phyloP scores from a whole-genome alignment of 2,113 vertebrate species.

The Ploceus nigricollis region DNA sequence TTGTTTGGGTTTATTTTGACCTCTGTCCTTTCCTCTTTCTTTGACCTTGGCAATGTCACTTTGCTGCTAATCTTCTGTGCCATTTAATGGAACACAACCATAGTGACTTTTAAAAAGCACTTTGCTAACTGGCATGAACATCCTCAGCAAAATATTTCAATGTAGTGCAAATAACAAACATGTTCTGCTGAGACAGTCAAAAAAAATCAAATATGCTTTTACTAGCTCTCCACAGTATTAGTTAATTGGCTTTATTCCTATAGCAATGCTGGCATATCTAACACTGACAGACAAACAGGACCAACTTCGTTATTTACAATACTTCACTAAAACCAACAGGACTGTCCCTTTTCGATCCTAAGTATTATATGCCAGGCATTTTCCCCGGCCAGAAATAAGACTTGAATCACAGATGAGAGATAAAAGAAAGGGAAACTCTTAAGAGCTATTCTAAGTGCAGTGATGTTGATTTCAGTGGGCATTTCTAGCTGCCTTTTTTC shows the following conservation, averaged over 20 bases:
- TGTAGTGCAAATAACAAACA: neutral
- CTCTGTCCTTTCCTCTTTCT: neutral
- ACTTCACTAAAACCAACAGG: neutral
- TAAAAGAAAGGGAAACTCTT: neutral
- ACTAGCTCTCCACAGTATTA: neutral
- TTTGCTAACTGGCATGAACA: neutral
- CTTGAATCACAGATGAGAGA: neutral
- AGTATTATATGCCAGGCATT: neutral
- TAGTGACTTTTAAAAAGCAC: neutral
- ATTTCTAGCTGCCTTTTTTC: neutral
- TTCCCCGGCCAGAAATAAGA: neutral
- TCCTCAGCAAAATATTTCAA: slow-evolving; percentile 19
- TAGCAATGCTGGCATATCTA: neutral
- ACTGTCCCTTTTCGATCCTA: neutral
- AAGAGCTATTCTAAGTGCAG: neutral
- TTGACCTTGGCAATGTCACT: neutral
- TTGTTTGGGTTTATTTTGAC: neutral
- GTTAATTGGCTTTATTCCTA: slow-evolving; percentile 5
- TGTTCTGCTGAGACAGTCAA: neutral
- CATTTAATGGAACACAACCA: neutral
- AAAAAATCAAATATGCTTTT: neutral
- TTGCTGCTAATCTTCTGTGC: neutral
- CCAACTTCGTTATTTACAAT: neutral
- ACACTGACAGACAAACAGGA: neutral
- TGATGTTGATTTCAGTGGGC: neutral